phyloP scores from a whole-genome alignment of 2,888 invertebrate species.

The Megalurothrips usitatus region DNA sequence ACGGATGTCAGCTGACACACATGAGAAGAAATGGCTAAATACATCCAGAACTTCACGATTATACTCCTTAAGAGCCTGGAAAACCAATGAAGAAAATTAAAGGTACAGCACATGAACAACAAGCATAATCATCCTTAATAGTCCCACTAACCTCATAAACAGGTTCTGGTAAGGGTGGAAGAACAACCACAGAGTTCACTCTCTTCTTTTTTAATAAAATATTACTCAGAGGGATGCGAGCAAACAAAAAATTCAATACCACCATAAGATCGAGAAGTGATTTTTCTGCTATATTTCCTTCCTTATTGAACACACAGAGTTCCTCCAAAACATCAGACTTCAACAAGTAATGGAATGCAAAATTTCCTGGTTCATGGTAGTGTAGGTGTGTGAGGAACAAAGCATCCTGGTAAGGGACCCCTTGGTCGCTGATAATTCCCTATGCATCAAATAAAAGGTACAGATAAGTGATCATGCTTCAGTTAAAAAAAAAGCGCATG shows the following conservation, averaged over 20 bases:
- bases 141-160: background rate
- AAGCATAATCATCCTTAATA: background rate
- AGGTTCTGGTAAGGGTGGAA: background rate
- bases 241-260: background rate
- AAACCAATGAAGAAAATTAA: background rate
- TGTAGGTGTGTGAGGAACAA: slow-evolving; percentile 32
- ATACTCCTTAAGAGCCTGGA: background rate
- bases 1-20: background rate
- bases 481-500: background rate
- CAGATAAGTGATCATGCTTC: background rate
- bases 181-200: background rate
- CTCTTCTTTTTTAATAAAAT: background rate
- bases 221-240: background rate
- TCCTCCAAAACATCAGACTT: slow-evolving; percentile 30
- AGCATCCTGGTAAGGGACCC: background rate
- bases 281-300: background rate
- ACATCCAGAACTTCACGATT: background rate
- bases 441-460: background rate
- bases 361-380: slow-evolving; percentile 35
- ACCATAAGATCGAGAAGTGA: background rate
- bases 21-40: background rate
- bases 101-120: background rate
- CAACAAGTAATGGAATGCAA: slow-evolving; percentile 34
- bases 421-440: background rate
- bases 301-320: slow-evolving; percentile 21